Conservation (phyloP, 2,113 vertebrate species). For the Perccottus glenii region DNA sequence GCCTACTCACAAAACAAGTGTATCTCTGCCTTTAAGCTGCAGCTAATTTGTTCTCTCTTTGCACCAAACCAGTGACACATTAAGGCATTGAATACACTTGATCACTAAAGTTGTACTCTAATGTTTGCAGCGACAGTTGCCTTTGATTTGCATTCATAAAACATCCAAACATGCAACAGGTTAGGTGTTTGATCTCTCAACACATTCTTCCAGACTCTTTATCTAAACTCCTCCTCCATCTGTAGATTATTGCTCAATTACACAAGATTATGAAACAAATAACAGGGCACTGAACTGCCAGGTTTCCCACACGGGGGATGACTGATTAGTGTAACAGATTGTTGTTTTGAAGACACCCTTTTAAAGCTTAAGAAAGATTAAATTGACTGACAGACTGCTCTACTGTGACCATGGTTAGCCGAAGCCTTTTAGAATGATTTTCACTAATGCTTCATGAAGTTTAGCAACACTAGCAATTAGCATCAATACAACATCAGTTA, state of each 20-base stretch:
- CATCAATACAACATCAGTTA: not conserved
- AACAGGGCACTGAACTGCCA: not conserved
- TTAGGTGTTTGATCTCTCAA: no score
- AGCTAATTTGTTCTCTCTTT: no score
- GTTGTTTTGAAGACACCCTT: not conserved
- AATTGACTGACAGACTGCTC: constrained; percentile 4
- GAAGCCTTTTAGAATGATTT: constrained; percentile 1
- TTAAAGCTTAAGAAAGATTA: constrained; percentile 2
- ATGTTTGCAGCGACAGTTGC: no score
- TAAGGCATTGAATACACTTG: no score
- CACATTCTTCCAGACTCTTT: not conserved
- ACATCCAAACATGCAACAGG: no score
- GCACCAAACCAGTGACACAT: no score
- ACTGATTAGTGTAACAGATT: not conserved
- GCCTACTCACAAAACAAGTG: no score
- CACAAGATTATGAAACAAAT: constrained; percentile 1
- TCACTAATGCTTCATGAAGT: constrained; percentile 8
- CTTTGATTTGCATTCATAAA: no score
- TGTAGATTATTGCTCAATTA: constrained; percentile 6
- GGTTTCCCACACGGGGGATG: not conserved
- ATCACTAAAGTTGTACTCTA: no score
- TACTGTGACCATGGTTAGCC: constrained; percentile 3
- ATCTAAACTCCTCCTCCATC: not conserved
- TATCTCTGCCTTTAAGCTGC: no score
- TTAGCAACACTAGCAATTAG: constrained; percentile 7